phyloP scores from a whole-genome alignment of 2,888 invertebrate genomes.

The Crossocerus cetratus region DNA sequence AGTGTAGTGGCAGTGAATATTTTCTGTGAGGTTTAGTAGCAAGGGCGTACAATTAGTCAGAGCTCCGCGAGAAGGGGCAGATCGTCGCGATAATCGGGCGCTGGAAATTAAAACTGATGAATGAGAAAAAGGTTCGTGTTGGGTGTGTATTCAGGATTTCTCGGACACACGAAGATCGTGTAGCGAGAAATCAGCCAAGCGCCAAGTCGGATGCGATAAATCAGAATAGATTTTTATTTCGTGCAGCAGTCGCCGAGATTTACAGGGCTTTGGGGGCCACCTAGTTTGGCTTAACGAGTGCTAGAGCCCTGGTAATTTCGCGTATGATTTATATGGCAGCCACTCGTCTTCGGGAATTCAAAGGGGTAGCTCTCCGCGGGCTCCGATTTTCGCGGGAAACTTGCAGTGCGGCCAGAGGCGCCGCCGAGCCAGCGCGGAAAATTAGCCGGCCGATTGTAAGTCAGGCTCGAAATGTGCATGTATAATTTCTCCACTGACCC shows the following conservation, averaged over 20 bases:
- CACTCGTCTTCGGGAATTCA: neutral
- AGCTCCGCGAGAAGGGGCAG: no score
- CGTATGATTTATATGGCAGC: neutral
- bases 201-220: neutral
- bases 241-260: neutral
- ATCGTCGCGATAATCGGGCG: no score
- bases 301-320: neutral
- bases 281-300: neutral
- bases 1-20: no score
- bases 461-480: neutral
- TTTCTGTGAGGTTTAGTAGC: no score
- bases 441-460: neutral
- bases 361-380: neutral
- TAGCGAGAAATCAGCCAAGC: neutral
- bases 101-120: neutral
- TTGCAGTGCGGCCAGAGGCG: neutral
- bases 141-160: slow-evolving; percentile 10
- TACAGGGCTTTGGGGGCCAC: neutral
- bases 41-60: no score
- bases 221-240: neutral
- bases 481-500: slow-evolving; percentile 8
- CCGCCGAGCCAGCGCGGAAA: neutral
- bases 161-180: slow-evolving; percentile 11
- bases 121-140: slow-evolving; percentile 12
- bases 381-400: neutral